Conservation (phyloP, 2,888 invertebrate genomes). For the Phaonia tiefii region DNA sequence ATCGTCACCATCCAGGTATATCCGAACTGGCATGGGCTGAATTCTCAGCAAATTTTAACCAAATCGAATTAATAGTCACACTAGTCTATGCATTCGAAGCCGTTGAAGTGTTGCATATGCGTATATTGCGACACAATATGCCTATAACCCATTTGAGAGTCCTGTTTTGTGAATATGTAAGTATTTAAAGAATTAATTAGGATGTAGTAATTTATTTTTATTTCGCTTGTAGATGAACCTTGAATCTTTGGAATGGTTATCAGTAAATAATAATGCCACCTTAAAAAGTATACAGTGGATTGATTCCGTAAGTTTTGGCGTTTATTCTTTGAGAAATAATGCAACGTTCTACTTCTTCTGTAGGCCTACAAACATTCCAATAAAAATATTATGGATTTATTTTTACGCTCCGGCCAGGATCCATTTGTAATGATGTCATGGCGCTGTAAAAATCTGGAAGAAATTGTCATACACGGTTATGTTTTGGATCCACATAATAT, state of each 20-base stretch:
- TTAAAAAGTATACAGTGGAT: slow-evolving; percentile 79
- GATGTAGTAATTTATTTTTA: neutral
- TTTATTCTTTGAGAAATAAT: neutral
- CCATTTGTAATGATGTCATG: slow-evolving; percentile 84
- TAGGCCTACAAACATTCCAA: slow-evolving; percentile 76
- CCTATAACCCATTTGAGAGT: slow-evolving; percentile 87
- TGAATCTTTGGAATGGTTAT: slow-evolving; percentile 79
- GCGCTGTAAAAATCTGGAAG: slow-evolving; percentile 82
- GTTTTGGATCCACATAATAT: slow-evolving; percentile 79
- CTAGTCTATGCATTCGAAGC: slow-evolving; percentile 86
- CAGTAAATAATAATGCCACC: slow-evolving; percentile 77
- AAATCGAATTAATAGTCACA: slow-evolving; percentile 77
- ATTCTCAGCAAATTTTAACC: slow-evolving; percentile 80
- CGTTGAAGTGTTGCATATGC: slow-evolving; percentile 83
- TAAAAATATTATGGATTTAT: slow-evolving; percentile 75
- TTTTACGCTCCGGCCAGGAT: slow-evolving; percentile 78
- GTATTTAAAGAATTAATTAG: slow-evolving; percentile 66
- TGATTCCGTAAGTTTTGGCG: slow-evolving; percentile 75
- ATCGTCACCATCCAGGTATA: slow-evolving; percentile 84
- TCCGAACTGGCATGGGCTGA: slow-evolving; percentile 84
- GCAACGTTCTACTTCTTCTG: slow-evolving; percentile 23
- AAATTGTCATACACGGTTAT: slow-evolving; percentile 82
- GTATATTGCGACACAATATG: slow-evolving; percentile 86
- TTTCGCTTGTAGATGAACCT: slow-evolving; percentile 75
- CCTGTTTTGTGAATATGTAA: slow-evolving; percentile 86